Evolutionary conservation across 2,888 invertebrate genomes (phyloP).

Genomic region (Rhorus exstirpatorius): DNA sequence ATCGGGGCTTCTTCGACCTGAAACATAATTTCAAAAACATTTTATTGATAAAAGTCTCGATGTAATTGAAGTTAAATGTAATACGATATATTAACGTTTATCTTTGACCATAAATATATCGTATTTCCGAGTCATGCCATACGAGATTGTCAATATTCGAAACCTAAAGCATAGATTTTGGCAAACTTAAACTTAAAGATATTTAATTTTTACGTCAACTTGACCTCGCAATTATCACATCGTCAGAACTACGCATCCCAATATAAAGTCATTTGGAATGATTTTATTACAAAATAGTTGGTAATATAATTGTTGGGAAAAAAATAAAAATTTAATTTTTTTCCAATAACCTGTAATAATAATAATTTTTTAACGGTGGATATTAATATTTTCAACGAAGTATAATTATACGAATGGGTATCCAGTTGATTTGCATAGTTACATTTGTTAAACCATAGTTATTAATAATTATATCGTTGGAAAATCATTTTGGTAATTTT

Average conservation of each 20-base stretch:
- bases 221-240: background rate
- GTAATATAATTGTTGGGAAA: background rate
- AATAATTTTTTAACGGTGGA: background rate
- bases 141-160: slow-evolving; percentile 42
- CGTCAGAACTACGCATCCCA: background rate
- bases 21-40: slow-evolving; percentile 69
- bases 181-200: slow-evolving; percentile 17
- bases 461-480: too few species aligned
- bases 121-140: background rate
- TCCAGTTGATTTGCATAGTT: background rate
- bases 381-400: background rate
- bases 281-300: background rate
- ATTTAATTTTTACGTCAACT: slow-evolving; percentile 32
- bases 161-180: background rate
- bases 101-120: background rate
- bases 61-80: background rate
- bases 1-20: slow-evolving; percentile 79
- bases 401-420: background rate
- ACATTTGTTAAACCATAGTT: background rate
- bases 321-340: background rate
- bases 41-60: background rate
- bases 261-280: background rate
- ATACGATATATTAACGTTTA: background rate
- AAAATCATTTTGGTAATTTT: too few species aligned
- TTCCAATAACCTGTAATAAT: too few species aligned